These are phyloP conservation scores for Ellobium chinense DNA, from an alignment of 2,888 invertebrate genomes.

Conservation along the genomic window DNA sequence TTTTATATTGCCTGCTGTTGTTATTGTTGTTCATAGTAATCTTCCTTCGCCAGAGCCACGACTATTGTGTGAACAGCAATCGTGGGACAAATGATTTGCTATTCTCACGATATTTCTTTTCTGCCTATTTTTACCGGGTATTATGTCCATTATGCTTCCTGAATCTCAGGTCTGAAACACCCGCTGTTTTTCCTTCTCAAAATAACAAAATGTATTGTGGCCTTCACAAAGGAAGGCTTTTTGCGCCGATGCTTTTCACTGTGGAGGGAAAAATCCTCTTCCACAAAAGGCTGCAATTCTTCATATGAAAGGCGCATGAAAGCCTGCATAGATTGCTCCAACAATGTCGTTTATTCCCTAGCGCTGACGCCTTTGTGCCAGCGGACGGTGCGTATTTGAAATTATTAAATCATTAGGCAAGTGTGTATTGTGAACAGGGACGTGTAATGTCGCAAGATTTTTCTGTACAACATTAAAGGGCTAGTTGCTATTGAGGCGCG, in stretches of 20 bases:
- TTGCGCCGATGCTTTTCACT: constrained; percentile 5
- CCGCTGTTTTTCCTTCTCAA: constrained; percentile 16
- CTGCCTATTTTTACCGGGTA: not conserved
- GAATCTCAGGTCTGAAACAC: constrained; percentile 18
- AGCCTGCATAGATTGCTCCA: not conserved
- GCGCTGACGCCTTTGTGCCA: not conserved
- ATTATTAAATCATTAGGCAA: constrained; percentile 39
- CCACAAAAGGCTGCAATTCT: constrained; percentile 19
- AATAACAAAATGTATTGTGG: constrained; percentile 39
- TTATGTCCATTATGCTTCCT: constrained; percentile 11
- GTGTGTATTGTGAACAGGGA: constrained; percentile 4
- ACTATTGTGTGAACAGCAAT: constrained; percentile 23
- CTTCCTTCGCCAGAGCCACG: constrained; percentile 5
- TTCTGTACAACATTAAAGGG: constrained; percentile 24
- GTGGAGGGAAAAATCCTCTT: not conserved
- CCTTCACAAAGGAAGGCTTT: constrained; percentile 21
- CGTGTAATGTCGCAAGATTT: constrained; percentile 6
- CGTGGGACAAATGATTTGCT: constrained; percentile 25
- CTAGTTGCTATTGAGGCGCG: not conserved
- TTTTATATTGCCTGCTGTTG: constrained; percentile 3
- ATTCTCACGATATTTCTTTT: constrained; percentile 26
- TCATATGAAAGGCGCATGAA: constrained; percentile 13
- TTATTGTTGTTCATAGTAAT: constrained; percentile 6
- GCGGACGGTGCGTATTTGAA: constrained; percentile 13
- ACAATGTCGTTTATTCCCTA: constrained; percentile 20